Base-by-base conservation (phyloP, 1,140 invertebrate genomes). In the Drosophila lacertosa region DNA sequence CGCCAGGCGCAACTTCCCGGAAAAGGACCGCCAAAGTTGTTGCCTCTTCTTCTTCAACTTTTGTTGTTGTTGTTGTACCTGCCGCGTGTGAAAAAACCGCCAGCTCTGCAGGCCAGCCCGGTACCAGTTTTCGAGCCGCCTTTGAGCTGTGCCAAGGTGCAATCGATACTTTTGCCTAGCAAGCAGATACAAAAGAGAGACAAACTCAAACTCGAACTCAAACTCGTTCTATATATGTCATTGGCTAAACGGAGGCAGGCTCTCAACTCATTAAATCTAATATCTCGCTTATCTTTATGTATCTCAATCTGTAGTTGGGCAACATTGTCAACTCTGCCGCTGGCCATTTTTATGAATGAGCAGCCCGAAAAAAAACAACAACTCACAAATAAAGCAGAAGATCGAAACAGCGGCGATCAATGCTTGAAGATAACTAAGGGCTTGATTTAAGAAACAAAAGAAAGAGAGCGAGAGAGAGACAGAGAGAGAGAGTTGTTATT, bases 1-100 rank as follows among this genome's bases (percentile, higher is more conserved):
- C 81, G 81, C 82, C 82, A 86, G 81, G 81, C 81, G 82, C 81
- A 86, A 86, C 81, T 86, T 86, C 81, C 81, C 81, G 81, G 81
- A 86, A 86, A 86, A 86, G 81, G 81, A 84, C 81, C 81, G 81
- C 81, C 81, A 84, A 84, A 86, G 81, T 84, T 84, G 81, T 57
- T 75, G 80, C 72, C 63, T 55, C 48, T 63, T 55, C 39, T 51
- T n/a, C 6, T 64, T 26, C n/a, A 37, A 24, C 44, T 44, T 26
- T 47, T 72, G 35, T 32, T 47, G 29, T 45, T 35, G 42, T 42
- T 58, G 69, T 64, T 68, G 65, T 82, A 89, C 75, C 83, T 83
- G 84, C 78, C 67, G 68, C 74, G 45, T 81, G 77, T 80, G 77
- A 81, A 76, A 80, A 69, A 62, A 57, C 42, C 29, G 59, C 40